These are phyloP conservation scores for Phylloscopus trochilus DNA, from an alignment of 2,113 vertebrate species.

Conservation along the genomic window DNA sequence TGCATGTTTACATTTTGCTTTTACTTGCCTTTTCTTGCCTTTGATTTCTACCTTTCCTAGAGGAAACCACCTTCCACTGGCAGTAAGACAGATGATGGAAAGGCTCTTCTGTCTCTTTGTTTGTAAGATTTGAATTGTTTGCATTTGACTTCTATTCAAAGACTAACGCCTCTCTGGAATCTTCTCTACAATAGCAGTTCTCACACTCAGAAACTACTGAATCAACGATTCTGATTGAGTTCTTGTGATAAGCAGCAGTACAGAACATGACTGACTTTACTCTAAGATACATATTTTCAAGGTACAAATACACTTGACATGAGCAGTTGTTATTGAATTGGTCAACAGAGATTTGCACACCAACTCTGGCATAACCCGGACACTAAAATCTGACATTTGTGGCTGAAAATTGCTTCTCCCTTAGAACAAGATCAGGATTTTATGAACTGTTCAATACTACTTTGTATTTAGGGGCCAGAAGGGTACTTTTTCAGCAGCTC, in stretches of 20 bases:
- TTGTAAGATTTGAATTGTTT: not conserved
- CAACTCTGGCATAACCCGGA: not conserved
- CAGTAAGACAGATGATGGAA: not conserved
- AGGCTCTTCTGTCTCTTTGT: not conserved
- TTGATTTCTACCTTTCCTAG: not conserved
- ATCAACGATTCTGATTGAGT: not conserved
- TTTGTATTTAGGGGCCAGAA: not conserved
- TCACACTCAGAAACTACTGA: not conserved
- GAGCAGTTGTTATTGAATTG: not conserved
- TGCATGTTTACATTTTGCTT: not conserved
- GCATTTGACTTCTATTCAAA: not conserved
- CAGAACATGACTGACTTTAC: not conserved
- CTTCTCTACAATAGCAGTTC: not conserved
- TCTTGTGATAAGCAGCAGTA: not conserved
- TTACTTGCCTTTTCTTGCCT: conserved; percentile 32
- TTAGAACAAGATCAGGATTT: conserved; percentile 1
- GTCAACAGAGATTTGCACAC: not conserved
- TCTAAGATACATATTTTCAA: not conserved
- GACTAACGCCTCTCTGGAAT: not conserved
- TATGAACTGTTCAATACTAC: not conserved
- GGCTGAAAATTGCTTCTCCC: not conserved
- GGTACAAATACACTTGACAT: not conserved
- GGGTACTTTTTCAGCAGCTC: not conserved
- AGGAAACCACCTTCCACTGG: conserved; percentile 20
- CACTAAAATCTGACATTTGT: not conserved